Evolutionary conservation across 2,113 vertebrate genomes (phyloP).

Genomic region (Pelecanoides urinatrix): DNA sequence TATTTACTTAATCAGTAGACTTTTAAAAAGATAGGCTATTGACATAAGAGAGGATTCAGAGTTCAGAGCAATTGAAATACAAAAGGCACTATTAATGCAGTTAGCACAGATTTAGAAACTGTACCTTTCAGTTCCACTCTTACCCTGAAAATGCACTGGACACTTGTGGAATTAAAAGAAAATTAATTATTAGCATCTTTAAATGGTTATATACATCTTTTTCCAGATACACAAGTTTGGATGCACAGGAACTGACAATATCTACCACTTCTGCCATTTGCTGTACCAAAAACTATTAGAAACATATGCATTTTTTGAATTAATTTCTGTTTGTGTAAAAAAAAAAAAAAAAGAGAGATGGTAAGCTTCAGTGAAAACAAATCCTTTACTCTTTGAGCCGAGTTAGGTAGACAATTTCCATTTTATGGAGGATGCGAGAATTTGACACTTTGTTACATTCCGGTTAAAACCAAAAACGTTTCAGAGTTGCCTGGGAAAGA

Average conservation of each 20-base stretch:
- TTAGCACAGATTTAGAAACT: not conserved
- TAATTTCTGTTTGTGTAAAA: not conserved
- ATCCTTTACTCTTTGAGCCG: not conserved
- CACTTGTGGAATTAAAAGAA: not conserved
- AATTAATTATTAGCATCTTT: not conserved
- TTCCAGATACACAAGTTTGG: not conserved
- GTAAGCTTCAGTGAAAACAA: not conserved
- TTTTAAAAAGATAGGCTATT: constrained; percentile 27
- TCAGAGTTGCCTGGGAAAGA: not conserved
- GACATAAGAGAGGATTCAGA: constrained; percentile 20
- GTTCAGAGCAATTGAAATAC: not conserved
- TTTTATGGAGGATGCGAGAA: not conserved
- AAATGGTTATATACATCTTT: not conserved
- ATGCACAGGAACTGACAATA: not conserved
- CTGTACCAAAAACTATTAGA: not conserved
- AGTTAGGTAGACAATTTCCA: not conserved
- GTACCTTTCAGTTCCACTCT: not conserved
- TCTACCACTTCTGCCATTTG: not conserved
- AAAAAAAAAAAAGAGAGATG: not conserved
- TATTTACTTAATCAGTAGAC: constrained; percentile 53
- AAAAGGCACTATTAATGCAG: not conserved
- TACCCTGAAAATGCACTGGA: not conserved
- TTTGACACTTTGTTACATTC: not conserved
- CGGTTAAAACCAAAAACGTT: not conserved
- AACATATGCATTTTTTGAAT: not conserved